Percentiles rank a stretch among this genome's conserved stretches.
Evolutionary conservation across 2,113 vertebrate genomes (phyloP).

Genomic region (Formicarius rufipectus): DNA sequence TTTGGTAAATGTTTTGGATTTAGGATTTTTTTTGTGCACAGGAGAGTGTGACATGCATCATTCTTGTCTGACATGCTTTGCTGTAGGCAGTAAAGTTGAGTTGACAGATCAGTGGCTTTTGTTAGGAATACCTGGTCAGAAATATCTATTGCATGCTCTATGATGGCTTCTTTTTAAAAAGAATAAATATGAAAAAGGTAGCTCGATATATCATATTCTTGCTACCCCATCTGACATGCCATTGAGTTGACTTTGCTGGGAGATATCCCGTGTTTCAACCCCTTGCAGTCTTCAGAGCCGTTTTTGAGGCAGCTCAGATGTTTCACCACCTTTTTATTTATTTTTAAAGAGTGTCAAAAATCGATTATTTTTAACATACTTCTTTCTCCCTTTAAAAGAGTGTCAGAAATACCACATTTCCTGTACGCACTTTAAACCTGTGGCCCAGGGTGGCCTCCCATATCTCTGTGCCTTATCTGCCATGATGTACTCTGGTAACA

Average conservation of each 20-base stretch:
- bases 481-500: background rate
- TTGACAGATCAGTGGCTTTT: background rate
- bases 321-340: slow-evolving; percentile 38
- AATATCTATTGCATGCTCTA: background rate
- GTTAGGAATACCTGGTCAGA: background rate
- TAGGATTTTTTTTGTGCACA: background rate
- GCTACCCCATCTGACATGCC: background rate
- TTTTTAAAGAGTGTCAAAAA: slow-evolving; percentile 39
- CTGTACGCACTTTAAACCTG: background rate
- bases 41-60: background rate
- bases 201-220: background rate
- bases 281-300: background rate
- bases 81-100: background rate
- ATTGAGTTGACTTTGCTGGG: background rate
- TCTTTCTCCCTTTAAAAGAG: background rate
- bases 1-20: slow-evolving; percentile 29
- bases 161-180: background rate
- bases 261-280: slow-evolving; percentile 5
- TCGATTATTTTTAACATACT: slow-evolving; percentile 7
- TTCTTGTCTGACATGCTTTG: background rate
- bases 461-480: slow-evolving; percentile 15
- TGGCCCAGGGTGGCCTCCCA: slow-evolving; percentile 26
- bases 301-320: slow-evolving; percentile 1
- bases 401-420: slow-evolving; percentile 33
- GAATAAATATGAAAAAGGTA: background rate